Evolutionary conservation across 23 tunicate genomes (phyloP), one percentile per base, ranked within the genome.

Genomic region (Ascidia mentula): DNA sequence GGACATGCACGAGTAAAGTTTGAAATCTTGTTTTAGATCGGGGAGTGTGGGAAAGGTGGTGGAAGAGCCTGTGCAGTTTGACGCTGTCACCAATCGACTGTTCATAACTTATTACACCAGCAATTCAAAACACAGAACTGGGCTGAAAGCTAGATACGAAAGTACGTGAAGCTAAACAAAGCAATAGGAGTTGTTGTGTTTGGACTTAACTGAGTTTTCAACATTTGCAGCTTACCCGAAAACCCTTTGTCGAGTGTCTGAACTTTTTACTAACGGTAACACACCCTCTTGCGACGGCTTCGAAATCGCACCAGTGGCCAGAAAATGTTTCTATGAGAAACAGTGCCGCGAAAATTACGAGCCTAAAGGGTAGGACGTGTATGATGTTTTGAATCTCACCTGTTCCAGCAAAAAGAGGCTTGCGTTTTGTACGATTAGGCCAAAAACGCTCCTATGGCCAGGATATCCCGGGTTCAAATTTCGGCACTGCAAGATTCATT

Each of bases 291-390:
- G 65, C 24, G 65, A 53, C 13, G 28, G 65, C 1, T 53, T 20
- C 65, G 65, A 53, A 26, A 53, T 53, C 65, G 65, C 65, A 53
- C 65, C 65, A 1, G 65, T 53, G 7, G 65, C 65, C 65, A 53
- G 28, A 20, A 53, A 28, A 28, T 53, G 65, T 53, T 53, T 28
- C 13, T 28, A 53, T 9, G 13, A 53, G 4, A 53, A 20, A 1
- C 1, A 6, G 24, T 53, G 65, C 24, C 65, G 28, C 24, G 65
- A 53, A 53, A 53, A 53, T 53, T 9, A 53, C 24, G 65, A 53
- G 24, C 65, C 7, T 20, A 53, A 3, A 26, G 65, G 65, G 65
- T 53, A 53, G 24, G 65, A 53, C 7, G 7, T 6, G 28, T 5
- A 1, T 3, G 24, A 3, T 28, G 22, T 53, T 6, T 6, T 9